Base-by-base conservation (phyloP, 2,113 vertebrate genomes). In the Sorex fumeus region DNA sequence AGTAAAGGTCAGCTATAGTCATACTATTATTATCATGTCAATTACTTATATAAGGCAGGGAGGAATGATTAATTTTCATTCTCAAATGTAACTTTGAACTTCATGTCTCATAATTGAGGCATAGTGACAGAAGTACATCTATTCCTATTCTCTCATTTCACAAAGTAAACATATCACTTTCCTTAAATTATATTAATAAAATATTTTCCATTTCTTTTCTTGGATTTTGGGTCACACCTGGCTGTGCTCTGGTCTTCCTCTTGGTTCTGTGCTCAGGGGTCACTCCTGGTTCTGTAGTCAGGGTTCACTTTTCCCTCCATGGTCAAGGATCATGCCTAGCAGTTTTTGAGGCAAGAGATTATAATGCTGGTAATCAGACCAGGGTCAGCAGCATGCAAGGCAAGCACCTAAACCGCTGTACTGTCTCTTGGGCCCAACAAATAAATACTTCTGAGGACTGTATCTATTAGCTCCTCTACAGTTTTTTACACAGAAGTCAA, bases 11-110 rank as follows among this genome's bases (percentile, higher is more conserved):
- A 84, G 50, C 40, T 75, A 83, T 23, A 85, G 78, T 74, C 57
- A 82, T 43, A 75, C 47, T 79, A 67, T 9, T 43, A 7, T 34
- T 36, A 78, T 45, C 82, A 75, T 27, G 30, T 50, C 47, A 86
- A 60, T 47, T 89, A 86, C 36, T 86, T 75, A 75, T 9, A 23
- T 78, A 66, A 21, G 3, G 32, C 72, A 87, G 23, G 11, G 32
- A 12, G 18, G 50, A 80, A 84, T 78, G 50, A 66, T 40, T 78
- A 93, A 30, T 16, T 88, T 93, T 86, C 43, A 69, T 84, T 75
- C 85, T 87, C 34, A 93, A 90, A 74, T 19, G 36, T 50, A 78
- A 84, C 27, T 92, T 12, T 86, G 67, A 81, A 78, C 87, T 90
- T 86, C 47, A 2, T 36, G 53, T n/a, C 30, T 81, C 36, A 53